Evolutionary conservation across 2,888 invertebrate genomes (phyloP).

Genomic region (Sisyra nigra): DNA sequence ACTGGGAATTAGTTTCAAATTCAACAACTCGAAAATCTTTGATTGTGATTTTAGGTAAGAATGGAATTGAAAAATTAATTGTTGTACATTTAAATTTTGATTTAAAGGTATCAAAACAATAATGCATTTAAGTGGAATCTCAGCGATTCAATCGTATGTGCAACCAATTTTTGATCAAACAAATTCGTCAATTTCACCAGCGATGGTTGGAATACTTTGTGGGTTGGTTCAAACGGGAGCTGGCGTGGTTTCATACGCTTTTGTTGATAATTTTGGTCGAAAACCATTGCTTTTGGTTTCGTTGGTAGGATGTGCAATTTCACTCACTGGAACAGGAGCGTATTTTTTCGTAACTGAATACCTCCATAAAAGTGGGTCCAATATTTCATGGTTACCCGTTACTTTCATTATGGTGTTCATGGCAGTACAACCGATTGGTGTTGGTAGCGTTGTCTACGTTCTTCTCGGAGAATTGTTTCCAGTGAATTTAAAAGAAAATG

Average conservation of each 20-base stretch:
- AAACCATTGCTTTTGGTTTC: slow-evolving; percentile 43
- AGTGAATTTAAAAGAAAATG: slow-evolving; percentile 27
- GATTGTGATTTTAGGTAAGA: slow-evolving; percentile 10
- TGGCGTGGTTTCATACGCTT: slow-evolving; percentile 34
- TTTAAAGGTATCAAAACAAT: slow-evolving; percentile 34
- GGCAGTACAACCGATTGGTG: slow-evolving; percentile 31
- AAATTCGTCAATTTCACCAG: slow-evolving; percentile 29
- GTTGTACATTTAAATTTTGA: too few relatives aligned
- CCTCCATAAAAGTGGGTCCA: slow-evolving; percentile 16
- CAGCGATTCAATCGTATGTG: slow-evolving; percentile 43
- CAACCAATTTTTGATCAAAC: slow-evolving; percentile 40
- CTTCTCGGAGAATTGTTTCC: slow-evolving; percentile 31
- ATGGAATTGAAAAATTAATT: too few relatives aligned
- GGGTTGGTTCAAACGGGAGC: slow-evolving; percentile 40
- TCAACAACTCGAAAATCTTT: slow-evolving; percentile 29
- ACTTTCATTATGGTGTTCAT: slow-evolving; percentile 31
- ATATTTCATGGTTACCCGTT: slow-evolving; percentile 31
- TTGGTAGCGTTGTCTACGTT: slow-evolving; percentile 32
- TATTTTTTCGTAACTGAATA: slow-evolving; percentile 6
- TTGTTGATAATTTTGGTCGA: slow-evolving; percentile 49
- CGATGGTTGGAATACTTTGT: slow-evolving; percentile 38
- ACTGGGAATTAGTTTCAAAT: slow-evolving; percentile 33
- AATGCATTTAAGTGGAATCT: slow-evolving; percentile 36
- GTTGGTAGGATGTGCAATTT: slow-evolving; percentile 25
- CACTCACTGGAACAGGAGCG: slow-evolving; percentile 24